Base-by-base conservation (phyloP, 1,140 invertebrate genomes). In the Agrypnia vestita region DNA sequence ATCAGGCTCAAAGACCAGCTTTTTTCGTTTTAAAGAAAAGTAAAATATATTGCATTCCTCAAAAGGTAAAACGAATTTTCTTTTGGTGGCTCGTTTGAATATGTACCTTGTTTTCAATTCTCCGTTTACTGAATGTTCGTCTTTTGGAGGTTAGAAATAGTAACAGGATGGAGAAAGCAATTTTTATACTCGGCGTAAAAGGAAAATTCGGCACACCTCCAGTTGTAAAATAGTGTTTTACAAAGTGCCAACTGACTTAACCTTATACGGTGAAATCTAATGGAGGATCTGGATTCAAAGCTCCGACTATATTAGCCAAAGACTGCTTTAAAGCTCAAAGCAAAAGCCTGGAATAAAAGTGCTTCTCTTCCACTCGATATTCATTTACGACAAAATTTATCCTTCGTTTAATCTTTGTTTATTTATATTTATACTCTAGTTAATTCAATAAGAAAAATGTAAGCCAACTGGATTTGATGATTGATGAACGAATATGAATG, bases 221-320 rank as follows among this genome's bases (percentile, higher is more conserved):
- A 35, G 25, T 35, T 3, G 25, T 3, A 35, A 35, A 35, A 1
- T 6, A 6, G 25, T 35, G 1, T 56, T 56, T 56, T 56, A 12
- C 15, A 56, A 15, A 4, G 53, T 17, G 4, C 53, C 53, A 56
- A 56, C 13, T 56, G 15, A 9, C 53, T 56, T 0, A 56, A 56
- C 15, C 10, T 17, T 56, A n/a, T 15, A 15, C 19, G 53, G 8
- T 56, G 53, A 56, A 56, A 17, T 56, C 53, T 56, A 19, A 19
- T n/a, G 44, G 35, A 46, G 46, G 7, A 25, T 19, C 9, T 47
- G 17, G 19, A 71, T 47, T 71, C 67, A 71, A 71, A 71, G 67
- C 67, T 49, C 44, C 46, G 15, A 15, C 44, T 64, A 44, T 49
- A 51, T 47, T 71, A 71, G 67, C 67, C 46, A 7, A 46, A n/a